Evolutionary conservation across 2,888 invertebrate species (phyloP), one percentile per base, ranked within the genome.

Genomic region (Thecocarcelia acutangulata): DNA sequence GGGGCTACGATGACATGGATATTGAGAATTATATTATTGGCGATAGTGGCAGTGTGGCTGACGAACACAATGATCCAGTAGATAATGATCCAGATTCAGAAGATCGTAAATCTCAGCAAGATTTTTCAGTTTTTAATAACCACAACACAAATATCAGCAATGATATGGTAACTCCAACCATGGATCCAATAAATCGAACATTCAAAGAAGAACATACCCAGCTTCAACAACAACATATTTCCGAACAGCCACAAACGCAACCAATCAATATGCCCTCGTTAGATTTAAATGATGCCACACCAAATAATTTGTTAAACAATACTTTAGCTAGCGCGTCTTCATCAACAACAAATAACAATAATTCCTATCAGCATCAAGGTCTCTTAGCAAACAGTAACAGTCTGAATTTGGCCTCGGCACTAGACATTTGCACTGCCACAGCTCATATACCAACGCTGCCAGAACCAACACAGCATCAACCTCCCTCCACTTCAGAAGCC

Each of bases 1-100:
- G 83, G 8, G 84, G 83, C 46, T 89, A 89, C 64, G 88, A 89
- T 72, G 89, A 89, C 63, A 89, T 89, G 88, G 88, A 89, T 59
- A 88, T 89, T 44, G 88, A 88, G 50, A 87, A 87, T 72, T 89
- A 88, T 48, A 89, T 89, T 28, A 89, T 88, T 44, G 88, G 89
- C 3, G 87, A 88, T 84, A 86, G 84, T 13, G 85, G 85, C 1
- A 85, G 84, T 40, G 87, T 84, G 11, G 86, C 56, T 66, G 69
- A 83, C 80, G 68, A 75, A 72, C 81, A 66, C 76, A 68, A 61
- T 63, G 48, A 58, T 50, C 52, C 61, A 1, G 84, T 82, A 8
- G 74, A 73, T 1, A 78, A 80, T 15, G 84, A 84, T 13, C 73
- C 66, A 15, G 83, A 84, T 4, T 68, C 64, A 0, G 77, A 77